Conservation (phyloP, 2,888 invertebrate species). For the Neoaliturus tenellus region DNA sequence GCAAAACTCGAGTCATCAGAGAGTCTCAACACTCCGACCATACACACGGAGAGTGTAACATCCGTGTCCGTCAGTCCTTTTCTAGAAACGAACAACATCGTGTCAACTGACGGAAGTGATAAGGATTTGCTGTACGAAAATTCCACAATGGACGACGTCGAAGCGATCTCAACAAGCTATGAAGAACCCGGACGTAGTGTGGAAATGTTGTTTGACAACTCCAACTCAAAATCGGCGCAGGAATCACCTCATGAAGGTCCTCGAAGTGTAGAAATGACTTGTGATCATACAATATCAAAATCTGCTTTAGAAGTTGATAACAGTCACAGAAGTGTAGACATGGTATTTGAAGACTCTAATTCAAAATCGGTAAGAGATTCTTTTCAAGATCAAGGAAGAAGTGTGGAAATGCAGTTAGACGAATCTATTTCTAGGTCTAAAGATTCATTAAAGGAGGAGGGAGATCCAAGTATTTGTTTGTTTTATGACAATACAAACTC, state of each 20-base stretch:
- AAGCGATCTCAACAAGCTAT: constrained; percentile 54
- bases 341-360: constrained; percentile 42
- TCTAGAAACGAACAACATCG: constrained; percentile 49
- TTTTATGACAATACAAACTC: constrained; percentile 50
- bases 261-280: constrained; percentile 47
- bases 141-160: constrained; percentile 54
- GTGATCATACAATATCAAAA: constrained; percentile 47
- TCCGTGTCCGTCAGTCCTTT: constrained; percentile 53
- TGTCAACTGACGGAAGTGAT: constrained; percentile 49
- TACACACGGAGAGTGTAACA: constrained; percentile 54
- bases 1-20: constrained; percentile 49
- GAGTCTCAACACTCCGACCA: constrained; percentile 42
- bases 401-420: constrained; percentile 41
- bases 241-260: constrained; percentile 26
- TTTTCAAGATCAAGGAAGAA: background rate
- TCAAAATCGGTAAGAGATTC: constrained; percentile 32
- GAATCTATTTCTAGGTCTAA: constrained; percentile 35
- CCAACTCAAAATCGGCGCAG: constrained; percentile 29
- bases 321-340: constrained; percentile 36
- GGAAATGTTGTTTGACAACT: constrained; percentile 52
- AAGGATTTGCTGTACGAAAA: constrained; percentile 53
- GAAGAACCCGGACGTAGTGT: constrained; percentile 53
- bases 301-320: constrained; percentile 14
- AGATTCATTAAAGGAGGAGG: constrained; percentile 27
- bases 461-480: constrained; percentile 36